Conservation (phyloP, 1,140 invertebrate genomes). For the Orchestia grillus region DNA sequence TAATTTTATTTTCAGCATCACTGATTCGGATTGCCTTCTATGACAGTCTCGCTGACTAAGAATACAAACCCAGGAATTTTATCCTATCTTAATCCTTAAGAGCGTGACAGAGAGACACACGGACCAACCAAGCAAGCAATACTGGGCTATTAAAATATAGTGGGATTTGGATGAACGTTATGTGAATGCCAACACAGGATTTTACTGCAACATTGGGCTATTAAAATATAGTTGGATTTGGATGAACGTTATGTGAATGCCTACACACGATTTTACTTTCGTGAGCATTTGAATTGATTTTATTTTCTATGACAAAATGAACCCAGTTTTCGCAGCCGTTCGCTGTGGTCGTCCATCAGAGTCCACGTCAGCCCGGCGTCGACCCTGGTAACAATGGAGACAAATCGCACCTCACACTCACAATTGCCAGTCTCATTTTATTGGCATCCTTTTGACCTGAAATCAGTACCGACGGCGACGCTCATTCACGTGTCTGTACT, state of each 20-base stretch:
- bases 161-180: no score
- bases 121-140: no score
- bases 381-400: slow-evolving; percentile 36
- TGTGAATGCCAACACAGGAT: no score
- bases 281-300: background rate
- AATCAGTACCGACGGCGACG: background rate
- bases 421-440: slow-evolving; percentile 10
- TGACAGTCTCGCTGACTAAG: no score
- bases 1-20: no score
- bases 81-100: no score
- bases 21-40: no score
- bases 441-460: slow-evolving; percentile 39
- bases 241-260: background rate
- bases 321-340: background rate
- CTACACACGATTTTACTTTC: background rate
- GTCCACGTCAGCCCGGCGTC: background rate
- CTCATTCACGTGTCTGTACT: background rate
- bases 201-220: no score
- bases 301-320: background rate
- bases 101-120: no score
- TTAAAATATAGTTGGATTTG: no score
- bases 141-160: no score
- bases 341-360: background rate
- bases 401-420: background rate
- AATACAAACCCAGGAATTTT: no score